phyloP scores from a whole-genome alignment of 2,797 vertebrate genomes.

The Kryptopterus vitreolus region DNA sequence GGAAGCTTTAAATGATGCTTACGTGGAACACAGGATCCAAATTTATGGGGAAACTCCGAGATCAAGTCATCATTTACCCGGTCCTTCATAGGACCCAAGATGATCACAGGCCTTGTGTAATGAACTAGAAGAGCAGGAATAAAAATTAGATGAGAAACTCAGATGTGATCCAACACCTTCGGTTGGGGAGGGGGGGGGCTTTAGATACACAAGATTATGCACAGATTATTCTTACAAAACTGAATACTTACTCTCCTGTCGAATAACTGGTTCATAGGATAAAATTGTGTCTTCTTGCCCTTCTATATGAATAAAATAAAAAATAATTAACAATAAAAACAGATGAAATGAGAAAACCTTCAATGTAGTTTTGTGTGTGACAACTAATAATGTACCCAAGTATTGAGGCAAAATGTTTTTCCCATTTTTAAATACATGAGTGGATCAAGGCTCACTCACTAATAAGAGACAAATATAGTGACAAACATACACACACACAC shows the following conservation, averaged over 20 bases:
- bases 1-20: constrained; percentile 52
- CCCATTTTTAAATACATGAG: background rate
- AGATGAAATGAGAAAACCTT: background rate
- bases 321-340: background rate
- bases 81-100: constrained; percentile 97
- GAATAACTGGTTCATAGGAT: constrained; percentile 96
- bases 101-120: constrained; percentile 96
- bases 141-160: background rate
- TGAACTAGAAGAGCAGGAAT: constrained; percentile 78
- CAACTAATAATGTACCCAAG: background rate
- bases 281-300: constrained; percentile 97
- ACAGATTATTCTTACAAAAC: too few relatives aligned
- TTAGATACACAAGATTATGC: too few relatives aligned
- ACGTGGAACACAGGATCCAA: constrained; percentile 99
- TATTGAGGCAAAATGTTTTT: background rate
- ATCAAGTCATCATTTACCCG: constrained; percentile 97
- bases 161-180: too few relatives aligned
- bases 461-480: background rate
- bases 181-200: too few relatives aligned
- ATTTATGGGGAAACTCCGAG: constrained; percentile 98
- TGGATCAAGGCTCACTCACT: background rate
- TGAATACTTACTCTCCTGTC: constrained; percentile 93
- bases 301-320: constrained; percentile 77
- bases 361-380: background rate
- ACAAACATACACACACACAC: background rate